Percentiles rank a stretch among this genome's conserved stretches.
Conservation (phyloP, 2,797 vertebrate genomes). For the Eutrigla gurnardus region DNA sequence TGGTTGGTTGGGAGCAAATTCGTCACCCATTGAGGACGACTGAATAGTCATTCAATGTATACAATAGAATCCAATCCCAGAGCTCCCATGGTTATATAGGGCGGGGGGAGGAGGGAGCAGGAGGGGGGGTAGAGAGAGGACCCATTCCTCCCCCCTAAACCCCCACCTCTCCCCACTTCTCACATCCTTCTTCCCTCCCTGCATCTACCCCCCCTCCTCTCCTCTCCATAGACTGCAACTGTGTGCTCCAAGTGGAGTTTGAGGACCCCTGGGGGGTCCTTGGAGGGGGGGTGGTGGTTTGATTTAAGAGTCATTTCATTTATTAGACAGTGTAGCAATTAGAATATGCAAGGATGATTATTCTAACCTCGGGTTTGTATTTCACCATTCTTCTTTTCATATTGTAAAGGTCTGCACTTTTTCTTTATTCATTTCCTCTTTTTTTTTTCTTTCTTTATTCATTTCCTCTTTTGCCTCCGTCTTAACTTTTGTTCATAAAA, state of each 20-base stretch:
- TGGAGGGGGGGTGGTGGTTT: constrained; percentile 44
- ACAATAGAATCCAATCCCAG: constrained; percentile 78
- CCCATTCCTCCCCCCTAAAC: neutral
- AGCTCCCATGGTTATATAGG: constrained; percentile 66
- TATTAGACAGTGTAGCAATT: constrained; percentile 11
- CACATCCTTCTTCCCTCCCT: constrained; percentile 38
- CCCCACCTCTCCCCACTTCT: constrained; percentile 40
- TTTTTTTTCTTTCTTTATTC: neutral
- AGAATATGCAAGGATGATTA: constrained; percentile 10
- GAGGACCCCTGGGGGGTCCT: constrained; percentile 60
- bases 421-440: neutral
- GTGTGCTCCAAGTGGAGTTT: constrained; percentile 50
- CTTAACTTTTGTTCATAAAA: neutral
- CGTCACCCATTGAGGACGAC: constrained; percentile 57
- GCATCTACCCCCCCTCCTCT: constrained; percentile 27
- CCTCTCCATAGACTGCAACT: constrained; percentile 46
- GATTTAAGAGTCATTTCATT: constrained; percentile 35
- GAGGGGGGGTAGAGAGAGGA: neutral
- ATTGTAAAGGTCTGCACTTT: neutral
- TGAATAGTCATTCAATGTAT: constrained; percentile 70
- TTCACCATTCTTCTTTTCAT: neutral
- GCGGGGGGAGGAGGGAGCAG: constrained; percentile 34
- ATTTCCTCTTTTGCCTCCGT: neutral
- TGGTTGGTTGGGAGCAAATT: constrained; percentile 36
- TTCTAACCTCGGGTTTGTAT: constrained; percentile 16